These are phyloP conservation scores for Oscheius sp. DNA, from an alignment of 2,888 invertebrate species.

Conservation along the genomic window DNA sequence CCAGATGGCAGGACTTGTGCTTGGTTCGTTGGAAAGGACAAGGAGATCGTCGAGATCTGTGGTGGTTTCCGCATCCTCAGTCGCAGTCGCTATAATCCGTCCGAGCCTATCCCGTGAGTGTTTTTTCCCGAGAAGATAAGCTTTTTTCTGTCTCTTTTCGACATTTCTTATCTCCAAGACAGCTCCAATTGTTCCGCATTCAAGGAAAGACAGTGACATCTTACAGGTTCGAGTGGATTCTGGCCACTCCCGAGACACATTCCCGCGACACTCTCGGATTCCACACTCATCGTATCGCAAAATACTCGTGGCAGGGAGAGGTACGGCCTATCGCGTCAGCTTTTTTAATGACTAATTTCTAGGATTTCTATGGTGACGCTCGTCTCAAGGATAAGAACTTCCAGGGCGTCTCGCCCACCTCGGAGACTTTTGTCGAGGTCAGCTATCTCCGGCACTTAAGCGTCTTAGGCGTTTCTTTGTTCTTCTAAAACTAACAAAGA, in stretches of 20 bases:
- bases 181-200: conserved; percentile 7
- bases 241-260: conserved; percentile 34
- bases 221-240: conserved; percentile 55
- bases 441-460: neutral
- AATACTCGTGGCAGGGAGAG: conserved; percentile 42
- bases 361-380: conserved; percentile 53
- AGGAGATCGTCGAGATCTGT: conserved; percentile 56
- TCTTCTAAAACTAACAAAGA: neutral
- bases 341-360: conserved; percentile 1
- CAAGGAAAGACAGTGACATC: neutral
- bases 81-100: conserved; percentile 43
- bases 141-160: neutral
- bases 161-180: neutral
- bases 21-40: conserved; percentile 53
- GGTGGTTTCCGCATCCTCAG: conserved; percentile 63
- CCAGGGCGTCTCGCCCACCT: conserved; percentile 46
- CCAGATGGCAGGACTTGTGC: conserved; percentile 47
- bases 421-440: conserved; percentile 29
- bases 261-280: conserved; percentile 51
- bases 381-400: conserved; percentile 43
- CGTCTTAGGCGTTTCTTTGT: neutral
- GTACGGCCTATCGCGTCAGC: conserved; percentile 5
- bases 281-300: conserved; percentile 55
- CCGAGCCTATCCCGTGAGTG: conserved; percentile 47
- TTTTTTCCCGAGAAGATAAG: neutral